phyloP scores from a whole-genome alignment of 2,888 invertebrate species.

The Lasioglossum marginatum region DNA sequence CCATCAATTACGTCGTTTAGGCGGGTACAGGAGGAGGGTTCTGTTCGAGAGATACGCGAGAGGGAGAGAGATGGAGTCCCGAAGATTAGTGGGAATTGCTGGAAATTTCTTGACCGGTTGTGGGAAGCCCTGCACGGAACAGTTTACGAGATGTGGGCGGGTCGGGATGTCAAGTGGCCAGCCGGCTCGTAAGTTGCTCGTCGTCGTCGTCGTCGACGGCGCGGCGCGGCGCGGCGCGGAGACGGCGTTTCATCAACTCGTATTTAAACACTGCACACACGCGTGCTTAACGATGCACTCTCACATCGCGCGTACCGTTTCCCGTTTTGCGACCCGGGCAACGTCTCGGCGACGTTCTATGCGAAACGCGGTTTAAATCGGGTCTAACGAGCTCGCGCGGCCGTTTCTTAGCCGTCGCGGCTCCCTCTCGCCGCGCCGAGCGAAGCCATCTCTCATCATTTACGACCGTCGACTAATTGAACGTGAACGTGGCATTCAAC shows the following conservation, averaged over 20 bases:
- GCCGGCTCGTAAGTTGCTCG: conserved; percentile 67
- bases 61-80: not conserved
- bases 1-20: conserved; percentile 34
- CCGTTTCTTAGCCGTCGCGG: conserved; percentile 23
- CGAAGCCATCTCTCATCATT: conserved; percentile 28
- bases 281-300: conserved; percentile 29
- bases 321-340: conserved; percentile 2
- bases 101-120: conserved; percentile 63
- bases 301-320: conserved; percentile 28
- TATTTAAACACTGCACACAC: conserved; percentile 39
- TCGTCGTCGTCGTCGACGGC: conserved; percentile 5
- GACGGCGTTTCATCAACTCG: conserved; percentile 50
- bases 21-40: not conserved
- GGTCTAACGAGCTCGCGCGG: conserved; percentile 51
- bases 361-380: conserved; percentile 44
- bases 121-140: conserved; percentile 49
- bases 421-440: too few relatives aligned
- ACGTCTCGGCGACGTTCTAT: not conserved
- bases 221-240: conserved; percentile 23
- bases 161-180: conserved; percentile 78
- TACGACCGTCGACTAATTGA: conserved; percentile 44
- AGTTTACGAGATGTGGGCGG: conserved; percentile 76
- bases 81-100: conserved; percentile 67
- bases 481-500: conserved; percentile 44
- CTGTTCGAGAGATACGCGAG: conserved; percentile 4